phyloP scores from a whole-genome alignment of 37 sponge, comb jelly and placozoan genomes.

The Bolinopsis microptera region DNA sequence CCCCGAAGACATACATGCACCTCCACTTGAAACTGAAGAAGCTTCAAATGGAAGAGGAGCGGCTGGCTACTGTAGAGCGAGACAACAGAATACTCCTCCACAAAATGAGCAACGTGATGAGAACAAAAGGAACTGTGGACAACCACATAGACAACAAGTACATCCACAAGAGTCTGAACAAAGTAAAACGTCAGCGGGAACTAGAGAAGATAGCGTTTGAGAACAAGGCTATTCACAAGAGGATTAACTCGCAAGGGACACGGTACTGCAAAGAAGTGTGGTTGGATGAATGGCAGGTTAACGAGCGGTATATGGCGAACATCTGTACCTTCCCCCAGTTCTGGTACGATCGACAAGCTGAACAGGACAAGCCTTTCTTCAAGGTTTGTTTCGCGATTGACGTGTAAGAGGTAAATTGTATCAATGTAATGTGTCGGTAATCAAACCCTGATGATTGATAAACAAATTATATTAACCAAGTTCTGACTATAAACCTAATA shows the following conservation, averaged over 20 bases:
- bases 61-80: slow-evolving; percentile 77
- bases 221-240: slow-evolving; percentile 81
- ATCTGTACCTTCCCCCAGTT: slow-evolving; percentile 80
- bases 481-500: too few relatives aligned
- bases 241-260: slow-evolving; percentile 81
- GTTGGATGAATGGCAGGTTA: slow-evolving; percentile 84
- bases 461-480: too few relatives aligned
- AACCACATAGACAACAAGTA: slow-evolving; percentile 78
- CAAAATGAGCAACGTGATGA: slow-evolving; percentile 89
- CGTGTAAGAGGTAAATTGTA: too few relatives aligned
- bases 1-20: slow-evolving; percentile 87
- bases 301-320: slow-evolving; percentile 80
- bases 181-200: slow-evolving; percentile 77
- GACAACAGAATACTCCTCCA: slow-evolving; percentile 87
- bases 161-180: slow-evolving; percentile 77
- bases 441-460: too few relatives aligned
- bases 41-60: slow-evolving; percentile 85
- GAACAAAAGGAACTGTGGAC: slow-evolving; percentile 76
- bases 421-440: too few relatives aligned
- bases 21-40: slow-evolving; percentile 85
- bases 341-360: slow-evolving; percentile 35
- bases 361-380: slow-evolving; percentile 61
- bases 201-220: slow-evolving; percentile 80
- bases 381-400: slow-evolving; percentile 8
- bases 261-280: slow-evolving; percentile 68